These are phyloP conservation scores for Ctenicera cuprea DNA, from an alignment of 2,888 invertebrate species.

Conservation along the genomic window DNA sequence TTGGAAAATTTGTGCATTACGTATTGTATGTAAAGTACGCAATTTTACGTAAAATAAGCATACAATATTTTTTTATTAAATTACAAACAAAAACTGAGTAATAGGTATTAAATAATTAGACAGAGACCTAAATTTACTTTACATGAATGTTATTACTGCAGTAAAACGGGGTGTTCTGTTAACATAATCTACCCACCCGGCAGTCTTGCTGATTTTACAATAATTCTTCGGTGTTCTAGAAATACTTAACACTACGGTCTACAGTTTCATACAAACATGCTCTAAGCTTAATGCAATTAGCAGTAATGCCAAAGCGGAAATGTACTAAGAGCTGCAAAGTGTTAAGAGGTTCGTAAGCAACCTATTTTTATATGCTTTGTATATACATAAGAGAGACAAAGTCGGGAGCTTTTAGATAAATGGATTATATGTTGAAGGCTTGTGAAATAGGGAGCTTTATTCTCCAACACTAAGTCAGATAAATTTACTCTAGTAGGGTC, in stretches of 20 bases:
- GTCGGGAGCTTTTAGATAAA: slow-evolving; percentile 22
- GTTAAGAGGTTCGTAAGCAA: neutral
- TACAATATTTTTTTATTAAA: too few species aligned
- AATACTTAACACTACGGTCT: slow-evolving; percentile 1
- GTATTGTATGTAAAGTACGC: too few species aligned
- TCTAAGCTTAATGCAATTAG: slow-evolving; percentile 25
- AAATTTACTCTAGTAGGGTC: slow-evolving; percentile 16
- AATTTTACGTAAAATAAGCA: too few species aligned
- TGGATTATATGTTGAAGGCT: slow-evolving; percentile 18
- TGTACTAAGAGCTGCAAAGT: neutral
- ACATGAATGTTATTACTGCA: too few species aligned
- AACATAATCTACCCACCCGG: too few species aligned
- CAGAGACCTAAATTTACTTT: too few species aligned
- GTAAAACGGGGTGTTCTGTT: too few species aligned
- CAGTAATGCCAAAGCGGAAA: slow-evolving; percentile 19
- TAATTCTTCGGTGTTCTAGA: slow-evolving; percentile 26
- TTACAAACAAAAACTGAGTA: too few species aligned
- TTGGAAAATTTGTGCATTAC: too few species aligned
- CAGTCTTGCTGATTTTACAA: slow-evolving; percentile 36
- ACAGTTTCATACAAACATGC: slow-evolving; percentile 14
- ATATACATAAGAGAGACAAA: slow-evolving; percentile 7
- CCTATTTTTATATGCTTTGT: neutral
- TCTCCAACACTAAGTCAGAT: slow-evolving; percentile 18
- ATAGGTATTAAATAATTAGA: too few species aligned
- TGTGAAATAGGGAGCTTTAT: slow-evolving; percentile 14